A percentile compares a stretch with the other conserved stretches of the same genome.
Conservation (phyloP, 2,888 invertebrate genomes). For the Trissolcus japonicus region DNA sequence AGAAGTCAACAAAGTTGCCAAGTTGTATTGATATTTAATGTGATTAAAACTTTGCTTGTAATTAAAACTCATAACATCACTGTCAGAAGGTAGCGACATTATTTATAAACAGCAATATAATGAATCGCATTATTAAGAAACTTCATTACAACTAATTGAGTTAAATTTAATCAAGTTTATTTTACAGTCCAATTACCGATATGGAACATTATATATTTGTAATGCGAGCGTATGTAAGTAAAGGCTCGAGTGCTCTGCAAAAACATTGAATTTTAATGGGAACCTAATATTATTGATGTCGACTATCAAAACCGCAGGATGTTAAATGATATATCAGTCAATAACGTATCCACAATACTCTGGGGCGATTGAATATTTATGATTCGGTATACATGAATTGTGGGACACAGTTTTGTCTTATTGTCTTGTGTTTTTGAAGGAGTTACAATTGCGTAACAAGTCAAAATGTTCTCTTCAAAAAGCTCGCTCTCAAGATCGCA, state of each 20-base stretch:
- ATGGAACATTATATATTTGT: slow-evolving; percentile 8
- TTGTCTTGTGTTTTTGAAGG: background rate
- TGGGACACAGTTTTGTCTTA: background rate
- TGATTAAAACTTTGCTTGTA: no score
- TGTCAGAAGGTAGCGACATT: no score
- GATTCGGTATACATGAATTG: background rate
- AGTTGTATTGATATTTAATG: no score
- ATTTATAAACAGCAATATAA: no score
- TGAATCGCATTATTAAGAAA: background rate
- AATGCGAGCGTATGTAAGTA: background rate
- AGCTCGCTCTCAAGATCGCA: no score
- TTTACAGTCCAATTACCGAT: slow-evolving; percentile 11
- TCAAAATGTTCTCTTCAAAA: no score
- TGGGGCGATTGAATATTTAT: background rate
- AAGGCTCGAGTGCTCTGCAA: background rate
- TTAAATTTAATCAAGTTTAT: slow-evolving; percentile 9
- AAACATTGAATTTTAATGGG: slow-evolving; percentile 3
- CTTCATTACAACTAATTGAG: background rate
- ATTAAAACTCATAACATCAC: no score
- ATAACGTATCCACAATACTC: background rate
- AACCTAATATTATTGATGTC: slow-evolving; percentile 10
- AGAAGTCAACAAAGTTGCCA: no score
- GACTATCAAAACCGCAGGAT: slow-evolving; percentile 10
- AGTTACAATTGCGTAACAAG: no score
- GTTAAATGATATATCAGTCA: slow-evolving; percentile 11